phyloP scores from a whole-genome alignment of 2,797 vertebrate species.

The Manis pentadactyla region DNA sequence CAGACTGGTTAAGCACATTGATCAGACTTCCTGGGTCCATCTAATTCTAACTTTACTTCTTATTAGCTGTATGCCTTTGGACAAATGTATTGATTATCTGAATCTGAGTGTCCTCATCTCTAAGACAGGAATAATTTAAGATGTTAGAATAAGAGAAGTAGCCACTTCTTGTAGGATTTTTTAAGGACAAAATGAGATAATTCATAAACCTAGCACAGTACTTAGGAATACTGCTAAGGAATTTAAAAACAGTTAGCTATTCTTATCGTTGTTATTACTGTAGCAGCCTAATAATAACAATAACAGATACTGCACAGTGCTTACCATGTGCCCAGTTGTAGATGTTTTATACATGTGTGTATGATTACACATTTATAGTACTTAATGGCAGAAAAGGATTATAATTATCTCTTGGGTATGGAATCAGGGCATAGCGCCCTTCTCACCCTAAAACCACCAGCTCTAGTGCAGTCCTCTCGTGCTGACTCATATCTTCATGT shows the following conservation, averaged over 20 bases:
- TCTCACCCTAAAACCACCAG: neutral
- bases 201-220: neutral
- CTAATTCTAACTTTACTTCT: neutral
- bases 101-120: neutral
- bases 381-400: neutral
- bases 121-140: neutral
- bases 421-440: neutral
- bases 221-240: neutral
- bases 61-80: neutral
- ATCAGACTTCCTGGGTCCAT: neutral
- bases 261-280: conserved; percentile 8
- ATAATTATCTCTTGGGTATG: neutral
- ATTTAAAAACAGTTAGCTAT: neutral
- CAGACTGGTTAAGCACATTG: neutral
- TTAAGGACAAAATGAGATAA: conserved; percentile 1
- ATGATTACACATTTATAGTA: neutral
- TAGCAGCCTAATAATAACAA: neutral
- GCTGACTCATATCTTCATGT: neutral
- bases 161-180: neutral
- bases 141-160: neutral
- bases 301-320: neutral
- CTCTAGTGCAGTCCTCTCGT: neutral
- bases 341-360: neutral
- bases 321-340: neutral
- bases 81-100: neutral